Evolutionary conservation across 2,888 invertebrate genomes (phyloP).

Genomic region (Amphimallon solstitiale): DNA sequence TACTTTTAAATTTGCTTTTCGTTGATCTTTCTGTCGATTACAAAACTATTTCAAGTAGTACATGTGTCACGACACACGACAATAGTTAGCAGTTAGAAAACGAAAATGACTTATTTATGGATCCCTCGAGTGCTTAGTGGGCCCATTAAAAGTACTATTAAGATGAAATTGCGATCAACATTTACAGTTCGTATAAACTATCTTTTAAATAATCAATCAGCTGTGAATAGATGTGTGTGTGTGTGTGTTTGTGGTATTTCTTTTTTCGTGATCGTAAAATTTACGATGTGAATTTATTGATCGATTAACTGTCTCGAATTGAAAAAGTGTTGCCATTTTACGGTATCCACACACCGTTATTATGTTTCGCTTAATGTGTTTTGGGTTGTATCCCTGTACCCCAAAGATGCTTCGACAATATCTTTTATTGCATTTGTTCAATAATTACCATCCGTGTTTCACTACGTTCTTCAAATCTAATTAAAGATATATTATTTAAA

Average conservation of each 20-base stretch:
- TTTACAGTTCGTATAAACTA: slow-evolving; percentile 54
- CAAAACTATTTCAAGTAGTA: too few relatives aligned
- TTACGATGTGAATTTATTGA: slow-evolving; percentile 39
- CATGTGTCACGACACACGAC: too few relatives aligned
- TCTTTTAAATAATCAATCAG: slow-evolving; percentile 46
- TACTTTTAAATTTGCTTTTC: too few relatives aligned
- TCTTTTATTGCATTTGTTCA: too few relatives aligned
- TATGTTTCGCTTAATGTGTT: too few relatives aligned
- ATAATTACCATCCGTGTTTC: too few relatives aligned
- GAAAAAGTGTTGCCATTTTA: slow-evolving; percentile 5
- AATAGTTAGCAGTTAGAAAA: slow-evolving; percentile 28
- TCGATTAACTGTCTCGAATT: slow-evolving; percentile 26
- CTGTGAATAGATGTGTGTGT: not conserved
- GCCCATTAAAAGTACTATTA: slow-evolving; percentile 52
- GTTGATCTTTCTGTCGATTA: too few relatives aligned
- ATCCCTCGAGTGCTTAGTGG: slow-evolving; percentile 27
- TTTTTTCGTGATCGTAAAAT: slow-evolving; percentile 34
- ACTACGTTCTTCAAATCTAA: not conserved
- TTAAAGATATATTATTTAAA: not conserved
- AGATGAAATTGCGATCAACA: slow-evolving; percentile 52
- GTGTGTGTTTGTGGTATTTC: too few relatives aligned
- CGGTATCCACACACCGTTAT: not conserved
- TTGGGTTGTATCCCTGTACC: too few relatives aligned
- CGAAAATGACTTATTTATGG: slow-evolving; percentile 38
- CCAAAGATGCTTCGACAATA: too few relatives aligned